These are phyloP conservation scores for Larimichthys polyactis DNA, from an alignment of 2,113 vertebrate genomes.

Conservation along the genomic window DNA sequence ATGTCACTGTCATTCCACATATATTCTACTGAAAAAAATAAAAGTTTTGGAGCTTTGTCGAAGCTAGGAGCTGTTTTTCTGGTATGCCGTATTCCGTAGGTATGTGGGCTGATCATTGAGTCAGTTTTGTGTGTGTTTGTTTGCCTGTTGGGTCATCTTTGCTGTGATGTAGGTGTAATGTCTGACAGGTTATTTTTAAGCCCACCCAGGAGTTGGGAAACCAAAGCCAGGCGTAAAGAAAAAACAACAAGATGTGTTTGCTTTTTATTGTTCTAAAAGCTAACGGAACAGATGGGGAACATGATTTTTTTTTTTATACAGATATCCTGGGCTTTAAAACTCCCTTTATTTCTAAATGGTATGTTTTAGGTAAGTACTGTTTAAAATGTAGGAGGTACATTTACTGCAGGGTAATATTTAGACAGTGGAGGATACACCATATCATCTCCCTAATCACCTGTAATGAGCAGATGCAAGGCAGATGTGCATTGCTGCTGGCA, in stretches of 20 bases:
- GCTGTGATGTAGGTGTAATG: constrained; percentile 63
- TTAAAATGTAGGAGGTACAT: constrained; percentile 37
- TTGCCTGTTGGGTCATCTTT: constrained; percentile 59
- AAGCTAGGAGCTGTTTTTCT: constrained; percentile 27
- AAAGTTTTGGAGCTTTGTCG: constrained; percentile 23
- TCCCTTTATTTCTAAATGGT: constrained; percentile 19
- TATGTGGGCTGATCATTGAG: constrained; percentile 64
- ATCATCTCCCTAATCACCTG: constrained; percentile 74
- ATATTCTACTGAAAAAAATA: not conserved
- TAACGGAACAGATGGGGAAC: constrained; percentile 46
- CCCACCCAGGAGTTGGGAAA: constrained; percentile 36
- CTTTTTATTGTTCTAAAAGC: constrained; percentile 34
- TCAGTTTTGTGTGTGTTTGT: constrained; percentile 60
- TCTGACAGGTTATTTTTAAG: constrained; percentile 63
- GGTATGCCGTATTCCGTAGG: constrained; percentile 11
- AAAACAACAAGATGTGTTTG: constrained; percentile 7
- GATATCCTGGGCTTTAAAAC: constrained; percentile 25
- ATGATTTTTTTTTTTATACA: constrained; percentile 17
- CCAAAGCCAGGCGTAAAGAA: constrained; percentile 22
- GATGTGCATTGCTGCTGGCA: constrained; percentile 75
- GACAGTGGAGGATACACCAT: constrained; percentile 46
- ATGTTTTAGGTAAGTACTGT: constrained; percentile 48
- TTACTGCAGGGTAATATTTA: constrained; percentile 63
- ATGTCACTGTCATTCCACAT: not conserved
- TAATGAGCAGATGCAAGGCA: constrained; percentile 77